phyloP scores from a whole-genome alignment of 2,888 invertebrate genomes.

The Blomia tropicalis region DNA sequence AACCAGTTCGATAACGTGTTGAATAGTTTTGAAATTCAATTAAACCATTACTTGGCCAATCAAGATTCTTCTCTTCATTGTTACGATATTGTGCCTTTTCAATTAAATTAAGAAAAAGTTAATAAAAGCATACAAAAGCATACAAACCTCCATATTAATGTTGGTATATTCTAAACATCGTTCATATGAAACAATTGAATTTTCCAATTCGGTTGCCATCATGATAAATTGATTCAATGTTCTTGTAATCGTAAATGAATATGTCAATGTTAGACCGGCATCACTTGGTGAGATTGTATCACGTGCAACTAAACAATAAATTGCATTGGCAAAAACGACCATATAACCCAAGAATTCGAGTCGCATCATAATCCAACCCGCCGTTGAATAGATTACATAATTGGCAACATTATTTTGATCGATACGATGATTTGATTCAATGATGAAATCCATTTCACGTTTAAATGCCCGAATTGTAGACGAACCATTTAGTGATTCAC shows the following conservation, averaged over 20 bases:
- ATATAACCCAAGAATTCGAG: conserved; percentile 35
- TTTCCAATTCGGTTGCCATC: conserved; percentile 25
- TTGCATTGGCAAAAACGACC: conserved; percentile 36
- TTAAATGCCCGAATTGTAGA: conserved; percentile 70
- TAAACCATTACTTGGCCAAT: conserved; percentile 65
- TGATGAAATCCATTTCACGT: conserved; percentile 61
- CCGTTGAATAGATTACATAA: conserved; percentile 21
- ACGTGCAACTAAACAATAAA: conserved; percentile 42
- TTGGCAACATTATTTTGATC: conserved; percentile 57
- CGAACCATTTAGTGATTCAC: conserved; percentile 65
- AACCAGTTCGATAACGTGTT: conserved; percentile 66
- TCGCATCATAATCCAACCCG: conserved; percentile 39
- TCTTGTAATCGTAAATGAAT: conserved; percentile 34
- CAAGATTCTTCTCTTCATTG: not conserved
- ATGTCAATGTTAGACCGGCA: conserved; percentile 41
- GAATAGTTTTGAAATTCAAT: conserved; percentile 64
- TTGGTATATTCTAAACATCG: conserved; percentile 24
- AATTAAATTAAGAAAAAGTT: no score
- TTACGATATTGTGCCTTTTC: not conserved
- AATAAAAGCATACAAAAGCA: no score
- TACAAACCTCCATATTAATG: conserved; percentile 12
- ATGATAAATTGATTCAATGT: conserved; percentile 23
- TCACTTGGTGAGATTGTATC: conserved; percentile 22
- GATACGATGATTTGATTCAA: conserved; percentile 69
- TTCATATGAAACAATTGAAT: conserved; percentile 26